Base-by-base conservation (phyloP, 2,113 vertebrate species). In the Cygnus buccinator region DNA sequence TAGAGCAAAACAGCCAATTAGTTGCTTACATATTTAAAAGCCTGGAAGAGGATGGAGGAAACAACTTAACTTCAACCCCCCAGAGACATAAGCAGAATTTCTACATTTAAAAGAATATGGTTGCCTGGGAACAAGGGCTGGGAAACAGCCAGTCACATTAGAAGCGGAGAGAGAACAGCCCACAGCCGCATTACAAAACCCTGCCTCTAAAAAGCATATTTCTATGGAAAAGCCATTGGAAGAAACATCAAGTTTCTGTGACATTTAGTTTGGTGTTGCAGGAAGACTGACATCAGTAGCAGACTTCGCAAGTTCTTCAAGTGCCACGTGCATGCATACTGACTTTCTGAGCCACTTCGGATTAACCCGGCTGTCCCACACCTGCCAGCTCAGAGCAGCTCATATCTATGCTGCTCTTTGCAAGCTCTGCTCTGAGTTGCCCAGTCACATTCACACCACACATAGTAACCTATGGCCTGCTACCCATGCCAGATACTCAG, bases 311-410 rank as follows among this genome's bases (percentile, higher is more conserved):
- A 55, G 31, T 43, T 63, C 67, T 74, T 35, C 11, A 22, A 25
- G 12, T 28, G 4, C 10, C 11, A 3, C 2, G 1, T 15, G 12
- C 15, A 23, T 12, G 26, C 1, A 0, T 28, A 29, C 8, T 5
- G 14, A 57, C 21, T 74, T 73, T 58, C 20, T 41, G 20, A 78
- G 23, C 6, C 68, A 41, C 25, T 79, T 80, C 37, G 61, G 41
- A n/a, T 29, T n/a, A 50, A 21, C 11, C 16, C 11, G 16, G 15
- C 1, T 37, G 78, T 78, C 28, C 25, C 21, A 1, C 2, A 10
- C 9, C 3, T 1, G 11, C 4, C 84, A 50, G 4, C 33, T 81
- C 0, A 0, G 25, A 58, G 16, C 2, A 8, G 14, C 26, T 77
- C 74, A 54, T 9, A 67, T 25, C 5, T 39, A 23, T 12, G 5